Conservation (phyloP, 2,113 vertebrate genomes). For the Anguilla rostrata region DNA sequence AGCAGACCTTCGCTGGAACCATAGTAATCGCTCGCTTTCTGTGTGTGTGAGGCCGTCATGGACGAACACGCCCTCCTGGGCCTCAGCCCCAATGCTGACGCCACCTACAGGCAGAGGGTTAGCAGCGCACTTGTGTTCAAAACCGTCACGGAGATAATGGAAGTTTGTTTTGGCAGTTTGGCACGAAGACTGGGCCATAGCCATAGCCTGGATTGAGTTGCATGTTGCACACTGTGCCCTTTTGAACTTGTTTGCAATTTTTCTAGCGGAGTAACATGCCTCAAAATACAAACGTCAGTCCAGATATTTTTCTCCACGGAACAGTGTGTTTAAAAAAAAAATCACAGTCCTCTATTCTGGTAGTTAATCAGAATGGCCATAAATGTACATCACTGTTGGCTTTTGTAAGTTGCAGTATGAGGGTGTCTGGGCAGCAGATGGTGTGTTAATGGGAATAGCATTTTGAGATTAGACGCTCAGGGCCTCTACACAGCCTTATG, state of each 20-base stretch:
- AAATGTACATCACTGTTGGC: too few relatives aligned
- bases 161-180: too few relatives aligned
- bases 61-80: slow-evolving; percentile 98
- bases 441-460: background rate
- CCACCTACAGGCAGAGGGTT: slow-evolving; percentile 91
- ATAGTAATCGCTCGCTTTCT: slow-evolving; percentile 72
- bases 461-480: background rate
- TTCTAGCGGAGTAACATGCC: too few relatives aligned
- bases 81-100: slow-evolving; percentile 93
- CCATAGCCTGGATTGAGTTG: background rate
- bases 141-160: too few relatives aligned
- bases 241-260: too few relatives aligned
- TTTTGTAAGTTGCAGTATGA: too few relatives aligned
- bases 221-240: background rate
- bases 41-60: slow-evolving; percentile 80
- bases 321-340: background rate
- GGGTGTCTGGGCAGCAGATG: background rate
- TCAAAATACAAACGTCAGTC: too few relatives aligned
- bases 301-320: too few relatives aligned
- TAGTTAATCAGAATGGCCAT: too few relatives aligned
- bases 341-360: background rate
- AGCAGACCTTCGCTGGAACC: slow-evolving; percentile 60
- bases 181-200: too few relatives aligned
- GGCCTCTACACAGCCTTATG: too few relatives aligned
- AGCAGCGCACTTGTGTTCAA: slow-evolving; percentile 33